phyloP scores from a whole-genome alignment of 2,113 vertebrate genomes.

The Myotis lucifugus region DNA sequence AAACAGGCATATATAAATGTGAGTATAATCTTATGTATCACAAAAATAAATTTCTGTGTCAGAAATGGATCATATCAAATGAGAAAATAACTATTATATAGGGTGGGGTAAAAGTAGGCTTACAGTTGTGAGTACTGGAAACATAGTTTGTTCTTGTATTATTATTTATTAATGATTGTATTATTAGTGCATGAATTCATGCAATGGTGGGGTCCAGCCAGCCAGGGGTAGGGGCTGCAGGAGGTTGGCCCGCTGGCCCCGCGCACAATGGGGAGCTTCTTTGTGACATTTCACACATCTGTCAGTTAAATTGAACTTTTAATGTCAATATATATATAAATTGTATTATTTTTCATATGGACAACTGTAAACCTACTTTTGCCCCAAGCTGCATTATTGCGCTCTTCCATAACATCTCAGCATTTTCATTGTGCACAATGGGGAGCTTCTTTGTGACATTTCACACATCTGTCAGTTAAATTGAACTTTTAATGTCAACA shows the following conservation, averaged over 20 bases:
- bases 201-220: no score
- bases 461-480: slow-evolving; percentile 28
- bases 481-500: slow-evolving; percentile 50
- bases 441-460: not conserved
- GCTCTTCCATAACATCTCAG: not conserved
- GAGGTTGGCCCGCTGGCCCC: no score
- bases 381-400: not conserved
- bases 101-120: not conserved
- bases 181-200: no score
- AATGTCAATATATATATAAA: no score
- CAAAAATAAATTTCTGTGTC: not conserved
- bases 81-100: not conserved
- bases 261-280: no score
- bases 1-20: slow-evolving; percentile 22
- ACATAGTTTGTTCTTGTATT: not conserved
- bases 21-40: not conserved
- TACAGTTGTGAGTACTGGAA: not conserved
- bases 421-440: not conserved
- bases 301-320: no score
- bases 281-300: no score
- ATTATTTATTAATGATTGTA: not conserved
- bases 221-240: no score
- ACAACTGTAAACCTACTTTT: not conserved
- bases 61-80: not conserved
- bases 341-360: not conserved